Conservation (phyloP, 2,797 vertebrate genomes). For the Gadopsis bispinosus region DNA sequence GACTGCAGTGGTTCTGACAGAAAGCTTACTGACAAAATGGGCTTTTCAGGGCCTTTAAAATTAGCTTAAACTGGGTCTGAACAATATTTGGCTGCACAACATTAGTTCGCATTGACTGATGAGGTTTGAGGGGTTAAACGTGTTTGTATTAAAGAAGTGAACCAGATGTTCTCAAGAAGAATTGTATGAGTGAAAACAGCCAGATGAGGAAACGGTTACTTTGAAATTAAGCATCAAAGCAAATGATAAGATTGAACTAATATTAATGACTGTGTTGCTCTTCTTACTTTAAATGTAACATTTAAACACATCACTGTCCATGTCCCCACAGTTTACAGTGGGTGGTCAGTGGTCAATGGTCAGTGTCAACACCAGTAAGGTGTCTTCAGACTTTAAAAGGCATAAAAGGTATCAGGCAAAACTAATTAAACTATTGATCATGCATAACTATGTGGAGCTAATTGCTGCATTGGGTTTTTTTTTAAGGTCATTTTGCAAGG, state of each 20-base stretch:
- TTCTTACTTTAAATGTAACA: not conserved
- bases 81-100: not conserved
- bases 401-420: not conserved
- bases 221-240: not conserved
- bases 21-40: not conserved
- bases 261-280: not conserved
- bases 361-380: not conserved
- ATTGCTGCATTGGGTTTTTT: not conserved
- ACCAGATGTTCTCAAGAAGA: not conserved
- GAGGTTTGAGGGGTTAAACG: not conserved
- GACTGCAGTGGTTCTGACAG: not conserved
- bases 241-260: not conserved
- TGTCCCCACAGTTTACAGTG: too few species aligned
- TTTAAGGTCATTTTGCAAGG: not conserved
- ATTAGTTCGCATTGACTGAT: not conserved
- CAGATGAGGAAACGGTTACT: not conserved
- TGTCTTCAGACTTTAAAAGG: not conserved
- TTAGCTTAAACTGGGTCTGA: not conserved
- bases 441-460: not conserved
- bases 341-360: too few species aligned
- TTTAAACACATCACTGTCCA: not conserved
- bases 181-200: not conserved
- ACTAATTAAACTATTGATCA: constrained; percentile 3
- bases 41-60: not conserved
- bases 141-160: not conserved